Conservation (phyloP, 2,113 vertebrate species). For the Phasianus colchicus region DNA sequence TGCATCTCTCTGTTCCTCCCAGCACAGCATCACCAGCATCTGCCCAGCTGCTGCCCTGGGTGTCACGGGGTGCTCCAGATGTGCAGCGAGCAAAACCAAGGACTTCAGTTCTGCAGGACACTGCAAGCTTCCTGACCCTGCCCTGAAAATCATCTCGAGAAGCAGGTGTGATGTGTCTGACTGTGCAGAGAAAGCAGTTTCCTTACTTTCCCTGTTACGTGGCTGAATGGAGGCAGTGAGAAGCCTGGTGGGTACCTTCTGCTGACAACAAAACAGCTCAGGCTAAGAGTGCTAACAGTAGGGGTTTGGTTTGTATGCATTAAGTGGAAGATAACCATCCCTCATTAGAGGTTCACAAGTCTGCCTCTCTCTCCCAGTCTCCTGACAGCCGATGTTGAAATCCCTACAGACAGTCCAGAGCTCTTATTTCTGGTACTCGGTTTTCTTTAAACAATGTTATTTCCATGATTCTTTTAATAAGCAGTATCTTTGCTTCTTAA, state of each 20-base stretch:
- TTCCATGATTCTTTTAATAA: not conserved
- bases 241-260: not conserved
- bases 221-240: not conserved
- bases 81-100: not conserved
- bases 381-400: not conserved
- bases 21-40: not conserved
- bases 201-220: not conserved
- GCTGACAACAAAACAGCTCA: not conserved
- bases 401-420: not conserved
- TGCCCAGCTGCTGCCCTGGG: not conserved
- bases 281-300: not conserved
- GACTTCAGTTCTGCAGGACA: not conserved
- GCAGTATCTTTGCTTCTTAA: not conserved
- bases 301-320: not conserved
- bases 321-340: not conserved
- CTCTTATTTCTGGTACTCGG: not conserved
- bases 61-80: not conserved
- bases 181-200: fast-evolving
- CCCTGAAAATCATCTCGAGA: not conserved
- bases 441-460: not conserved
- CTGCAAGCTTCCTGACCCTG: not conserved
- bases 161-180: not conserved
- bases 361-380: not conserved
- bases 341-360: not conserved
- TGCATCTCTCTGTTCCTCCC: not conserved